Percentiles rank a stretch among this genome's conserved stretches.
These are phyloP conservation scores for Drosophila quadrilineata DNA, from an alignment of 1,140 invertebrate species.

Conservation along the genomic window DNA sequence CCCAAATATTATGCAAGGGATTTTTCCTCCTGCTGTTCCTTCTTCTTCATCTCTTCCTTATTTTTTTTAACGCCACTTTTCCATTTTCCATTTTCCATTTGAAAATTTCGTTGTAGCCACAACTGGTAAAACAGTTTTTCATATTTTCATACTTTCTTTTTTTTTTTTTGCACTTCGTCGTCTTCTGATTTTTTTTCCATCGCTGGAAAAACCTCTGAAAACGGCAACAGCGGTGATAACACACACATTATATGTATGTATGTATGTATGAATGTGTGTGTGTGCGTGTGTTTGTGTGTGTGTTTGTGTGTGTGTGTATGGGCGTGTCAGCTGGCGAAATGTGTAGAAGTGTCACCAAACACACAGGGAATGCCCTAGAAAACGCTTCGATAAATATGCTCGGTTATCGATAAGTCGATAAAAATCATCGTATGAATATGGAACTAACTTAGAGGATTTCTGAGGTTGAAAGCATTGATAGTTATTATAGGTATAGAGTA, in stretches of 20 bases:
- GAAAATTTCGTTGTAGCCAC: constrained; percentile 23
- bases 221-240: constrained; percentile 69
- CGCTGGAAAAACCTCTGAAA: constrained; percentile 41
- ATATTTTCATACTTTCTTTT: constrained; percentile 14
- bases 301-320: too few species aligned
- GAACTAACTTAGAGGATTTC: too few species aligned
- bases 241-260: constrained; percentile 34
- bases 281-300: too few species aligned
- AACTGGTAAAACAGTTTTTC: constrained; percentile 41
- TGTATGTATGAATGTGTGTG: too few species aligned
- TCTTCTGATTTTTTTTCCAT: not conserved
- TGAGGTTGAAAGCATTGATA: too few species aligned
- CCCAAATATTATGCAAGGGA: constrained; percentile 64
- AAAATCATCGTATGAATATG: too few species aligned
- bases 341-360: too few species aligned
- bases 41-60: not conserved
- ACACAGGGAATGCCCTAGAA: too few species aligned
- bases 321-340: too few species aligned
- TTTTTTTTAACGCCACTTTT: not conserved
- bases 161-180: not conserved
- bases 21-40: constrained; percentile 17
- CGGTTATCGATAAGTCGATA: too few species aligned
- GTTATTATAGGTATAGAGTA: too few species aligned
- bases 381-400: too few species aligned
- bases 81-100: not conserved